Conservation (phyloP, 2,113 vertebrate genomes). For the Pycnonotus jocosus region DNA sequence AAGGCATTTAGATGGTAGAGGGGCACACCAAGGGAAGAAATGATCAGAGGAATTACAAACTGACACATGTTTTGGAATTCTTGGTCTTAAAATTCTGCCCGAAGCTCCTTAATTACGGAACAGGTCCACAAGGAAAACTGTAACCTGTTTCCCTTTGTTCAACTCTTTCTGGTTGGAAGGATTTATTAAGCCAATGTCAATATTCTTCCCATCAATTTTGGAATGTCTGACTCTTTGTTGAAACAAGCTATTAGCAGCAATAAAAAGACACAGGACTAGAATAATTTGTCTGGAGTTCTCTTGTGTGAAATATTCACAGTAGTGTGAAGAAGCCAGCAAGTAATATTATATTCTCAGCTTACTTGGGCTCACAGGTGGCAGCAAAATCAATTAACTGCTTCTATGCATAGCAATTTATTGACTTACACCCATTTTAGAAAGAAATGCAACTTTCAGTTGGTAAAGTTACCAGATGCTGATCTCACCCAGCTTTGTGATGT, state of each 20-base stretch:
- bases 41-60: conserved; percentile 29
- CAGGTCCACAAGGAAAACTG: conserved; percentile 31
- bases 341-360: conserved; percentile 25
- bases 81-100: conserved; percentile 29
- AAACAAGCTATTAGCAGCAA: conserved; percentile 66
- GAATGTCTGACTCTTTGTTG: conserved; percentile 58
- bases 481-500: neutral
- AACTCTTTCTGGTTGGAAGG: conserved; percentile 49
- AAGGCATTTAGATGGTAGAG: conserved; percentile 26
- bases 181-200: conserved; percentile 64
- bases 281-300: conserved; percentile 63
- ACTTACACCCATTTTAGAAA: conserved; percentile 48
- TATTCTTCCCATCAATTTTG: conserved; percentile 63
- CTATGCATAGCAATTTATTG: conserved; percentile 51
- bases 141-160: conserved; percentile 55
- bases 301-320: conserved; percentile 40
- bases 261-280: conserved; percentile 61
- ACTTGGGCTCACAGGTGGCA: conserved; percentile 55
- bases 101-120: conserved; percentile 44
- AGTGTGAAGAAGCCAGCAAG: conserved; percentile 39
- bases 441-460: neutral
- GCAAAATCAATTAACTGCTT: conserved; percentile 68
- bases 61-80: conserved; percentile 40
- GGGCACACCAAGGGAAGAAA: neutral
- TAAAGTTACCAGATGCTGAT: neutral